Evolutionary conservation across 2,113 vertebrate species (phyloP).

Genomic region (Fregetta grallaria): DNA sequence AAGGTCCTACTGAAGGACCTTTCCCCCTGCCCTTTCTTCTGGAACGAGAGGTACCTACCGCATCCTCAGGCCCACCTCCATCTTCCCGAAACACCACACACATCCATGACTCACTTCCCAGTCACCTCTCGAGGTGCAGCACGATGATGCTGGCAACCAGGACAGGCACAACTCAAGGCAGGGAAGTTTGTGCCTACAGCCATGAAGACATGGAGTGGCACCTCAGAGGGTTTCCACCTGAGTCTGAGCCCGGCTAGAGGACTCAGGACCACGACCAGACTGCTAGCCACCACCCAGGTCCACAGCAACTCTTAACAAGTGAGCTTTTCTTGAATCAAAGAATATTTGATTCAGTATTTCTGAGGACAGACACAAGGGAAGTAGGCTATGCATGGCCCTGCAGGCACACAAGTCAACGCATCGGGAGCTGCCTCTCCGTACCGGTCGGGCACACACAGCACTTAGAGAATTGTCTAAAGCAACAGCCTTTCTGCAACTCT

Average conservation of each 20-base stretch:
- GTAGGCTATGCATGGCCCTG: background rate
- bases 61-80: background rate
- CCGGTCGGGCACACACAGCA: background rate
- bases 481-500: background rate
- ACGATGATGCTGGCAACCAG: background rate
- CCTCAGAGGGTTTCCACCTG: background rate
- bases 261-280: background rate
- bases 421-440: background rate
- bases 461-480: background rate
- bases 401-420: background rate
- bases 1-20: background rate
- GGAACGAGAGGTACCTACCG: background rate
- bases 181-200: background rate
- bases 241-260: fast-evolving
- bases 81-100: background rate
- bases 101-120: background rate
- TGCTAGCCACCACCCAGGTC: background rate
- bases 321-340: background rate
- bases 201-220: fast-evolving
- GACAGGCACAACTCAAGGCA: background rate
- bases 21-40: background rate
- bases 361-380: background rate
- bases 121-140: background rate
- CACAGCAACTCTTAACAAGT: background rate
- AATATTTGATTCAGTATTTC: background rate